Evolutionary conservation across 2,113 vertebrate species (phyloP), one percentile per base, ranked within the genome.

Genomic region (Eclectus roratus): DNA sequence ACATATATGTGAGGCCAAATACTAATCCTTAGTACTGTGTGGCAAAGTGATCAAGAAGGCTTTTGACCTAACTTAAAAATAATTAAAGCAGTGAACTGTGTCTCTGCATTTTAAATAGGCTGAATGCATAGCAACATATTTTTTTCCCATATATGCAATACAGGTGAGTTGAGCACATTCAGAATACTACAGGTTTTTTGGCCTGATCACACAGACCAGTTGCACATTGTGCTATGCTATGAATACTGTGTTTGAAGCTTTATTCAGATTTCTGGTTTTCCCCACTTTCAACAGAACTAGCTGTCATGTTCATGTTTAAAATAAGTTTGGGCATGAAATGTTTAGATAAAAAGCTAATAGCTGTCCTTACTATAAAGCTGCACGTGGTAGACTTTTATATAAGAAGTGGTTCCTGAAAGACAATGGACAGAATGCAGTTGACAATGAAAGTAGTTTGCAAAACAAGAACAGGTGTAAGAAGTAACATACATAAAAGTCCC

Each of bases 221-320:
- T 95, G 29, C 44, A 77, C 25, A 27, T 64, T 33, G 13, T 52
- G 31, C 47, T 61, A 58, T 43, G 24, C 71, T 85, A 53, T 49
- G 89, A 93, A 95, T 65, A 87, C 49, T 73, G 88, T 3, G 4
- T 60, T 84, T 85, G 21, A 92, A 94, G 29, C 73, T 92, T 87
- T 84, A 39, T 72, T 80, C 20, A 43, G 33, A 84, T 77, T 85
- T 83, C 84, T 60, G 21, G 3, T 56, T 83, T 69, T 47, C 41
- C 29, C 6, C 20, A 49, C 18, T 88, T 63, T 18, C 39, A 85
- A 77, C 12, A 79, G 31, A 91, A 56, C 69, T 69, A 77, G 17
- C 19, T 52, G 9, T 73, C 20, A 35, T 35, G 14, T 50, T 79
- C 15, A 29, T 23, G 6, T 55, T 88, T 80, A 80, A 81, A 82